phyloP scores from a whole-genome alignment of 2,888 invertebrate species.

The Rhabditoides inermis region DNA sequence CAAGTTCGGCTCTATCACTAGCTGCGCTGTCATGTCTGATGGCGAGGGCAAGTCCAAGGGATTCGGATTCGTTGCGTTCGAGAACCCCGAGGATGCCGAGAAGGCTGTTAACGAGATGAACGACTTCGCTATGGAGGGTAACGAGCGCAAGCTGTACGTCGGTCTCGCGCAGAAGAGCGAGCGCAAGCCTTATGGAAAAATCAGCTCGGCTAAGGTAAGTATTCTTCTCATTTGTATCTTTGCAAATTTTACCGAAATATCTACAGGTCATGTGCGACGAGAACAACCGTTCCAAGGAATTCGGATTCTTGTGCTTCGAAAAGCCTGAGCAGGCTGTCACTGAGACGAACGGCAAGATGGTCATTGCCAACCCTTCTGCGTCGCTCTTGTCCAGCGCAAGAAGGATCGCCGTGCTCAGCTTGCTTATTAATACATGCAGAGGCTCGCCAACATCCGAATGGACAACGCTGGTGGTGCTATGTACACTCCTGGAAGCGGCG shows the following conservation, averaged over 20 bases:
- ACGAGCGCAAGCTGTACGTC: too few relatives aligned
- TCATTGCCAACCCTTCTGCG: constrained; percentile 94
- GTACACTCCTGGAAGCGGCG: constrained; percentile 41
- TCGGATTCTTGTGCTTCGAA: constrained; percentile 96
- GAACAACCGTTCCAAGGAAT: too few relatives aligned
- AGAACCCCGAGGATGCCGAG: constrained; percentile 89
- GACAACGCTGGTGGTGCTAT: constrained; percentile 28
- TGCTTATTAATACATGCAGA: constrained; percentile 95
- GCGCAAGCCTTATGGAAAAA: constrained; percentile 95
- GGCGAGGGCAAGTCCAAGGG: constrained; percentile 63
- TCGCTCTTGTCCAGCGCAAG: constrained; percentile 94
- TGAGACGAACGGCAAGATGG: constrained; percentile 74
- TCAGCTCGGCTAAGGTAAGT: constrained; percentile 85
- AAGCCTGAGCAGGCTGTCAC: constrained; percentile 92
- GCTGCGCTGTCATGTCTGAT: constrained; percentile 39
- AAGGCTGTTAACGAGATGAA: too few relatives aligned
- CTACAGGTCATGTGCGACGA: too few relatives aligned
- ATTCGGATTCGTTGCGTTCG: constrained; percentile 97
- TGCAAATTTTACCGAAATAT: too few relatives aligned
- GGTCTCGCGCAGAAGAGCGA: too few relatives aligned
- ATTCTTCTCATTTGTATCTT: background rate
- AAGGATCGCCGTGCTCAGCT: constrained; percentile 75
- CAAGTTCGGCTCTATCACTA: constrained; percentile 52
- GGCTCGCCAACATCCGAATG: constrained; percentile 61
- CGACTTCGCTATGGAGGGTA: too few relatives aligned